phyloP scores from a whole-genome alignment of 2,113 vertebrate genomes.

The Perca schrenkii region DNA sequence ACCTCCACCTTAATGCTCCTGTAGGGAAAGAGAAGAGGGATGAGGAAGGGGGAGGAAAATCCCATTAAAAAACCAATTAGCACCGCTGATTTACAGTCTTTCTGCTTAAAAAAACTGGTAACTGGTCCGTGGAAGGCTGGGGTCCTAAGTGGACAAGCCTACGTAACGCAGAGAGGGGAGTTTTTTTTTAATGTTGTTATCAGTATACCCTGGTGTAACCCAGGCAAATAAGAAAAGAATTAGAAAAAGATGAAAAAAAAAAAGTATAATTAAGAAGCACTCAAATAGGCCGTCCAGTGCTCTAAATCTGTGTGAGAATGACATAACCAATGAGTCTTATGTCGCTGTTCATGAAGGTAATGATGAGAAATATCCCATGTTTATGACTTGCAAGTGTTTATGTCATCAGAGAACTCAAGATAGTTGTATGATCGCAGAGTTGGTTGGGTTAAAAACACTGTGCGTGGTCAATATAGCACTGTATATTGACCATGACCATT shows the following conservation, averaged over 20 bases:
- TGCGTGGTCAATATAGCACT: too few relatives aligned
- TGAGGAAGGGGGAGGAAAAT: constrained; percentile 26
- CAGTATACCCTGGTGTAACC: background rate
- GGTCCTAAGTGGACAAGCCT: too few relatives aligned
- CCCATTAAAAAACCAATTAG: constrained; percentile 55
- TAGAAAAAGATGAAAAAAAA: background rate
- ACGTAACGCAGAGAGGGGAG: background rate
- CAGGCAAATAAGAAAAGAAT: background rate
- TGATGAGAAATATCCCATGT: background rate
- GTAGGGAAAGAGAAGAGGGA: constrained; percentile 53
- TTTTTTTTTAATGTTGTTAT: background rate
- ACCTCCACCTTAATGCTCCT: constrained; percentile 96
- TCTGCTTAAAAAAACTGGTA: constrained; percentile 2
- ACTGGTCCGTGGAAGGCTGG: constrained; percentile 16
- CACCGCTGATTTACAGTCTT: constrained; percentile 28
- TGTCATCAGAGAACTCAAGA: background rate
- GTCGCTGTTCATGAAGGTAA: too few relatives aligned
- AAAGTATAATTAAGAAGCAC: background rate
- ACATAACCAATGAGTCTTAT: background rate
- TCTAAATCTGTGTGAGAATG: background rate
- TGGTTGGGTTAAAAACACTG: background rate
- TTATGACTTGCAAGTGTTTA: background rate
- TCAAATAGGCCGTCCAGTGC: background rate
- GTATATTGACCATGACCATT: too few relatives aligned
- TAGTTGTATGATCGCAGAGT: background rate